Evolutionary conservation across 1,140 invertebrate species (phyloP).

Genomic region (Ctenoplectra terminalis): DNA sequence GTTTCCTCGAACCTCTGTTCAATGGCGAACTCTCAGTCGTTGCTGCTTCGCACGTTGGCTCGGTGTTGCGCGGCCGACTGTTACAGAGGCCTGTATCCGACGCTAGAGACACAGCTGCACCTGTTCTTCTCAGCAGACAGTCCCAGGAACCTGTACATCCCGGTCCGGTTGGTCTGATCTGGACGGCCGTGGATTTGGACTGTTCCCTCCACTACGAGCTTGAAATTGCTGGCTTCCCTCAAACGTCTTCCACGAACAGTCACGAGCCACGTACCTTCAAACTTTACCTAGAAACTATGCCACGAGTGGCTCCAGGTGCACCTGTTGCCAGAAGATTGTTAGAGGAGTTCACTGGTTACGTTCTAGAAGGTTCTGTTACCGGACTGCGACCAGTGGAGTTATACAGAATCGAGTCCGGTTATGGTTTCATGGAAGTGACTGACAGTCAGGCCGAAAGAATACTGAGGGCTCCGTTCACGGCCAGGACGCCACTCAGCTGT

Average conservation of each 20-base stretch:
- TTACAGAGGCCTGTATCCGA: conserved; percentile 88
- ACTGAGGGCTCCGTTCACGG: conserved; percentile 83
- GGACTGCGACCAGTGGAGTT: conserved; percentile 85
- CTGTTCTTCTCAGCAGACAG: conserved; percentile 85
- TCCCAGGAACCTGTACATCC: conserved; percentile 81
- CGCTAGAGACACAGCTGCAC: conserved; percentile 87
- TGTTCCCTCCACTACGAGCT: conserved; percentile 94
- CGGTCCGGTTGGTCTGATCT: conserved; percentile 88
- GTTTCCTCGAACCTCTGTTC: conserved; percentile 90
- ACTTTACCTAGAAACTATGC: conserved; percentile 86
- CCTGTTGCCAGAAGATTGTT: conserved; percentile 85
- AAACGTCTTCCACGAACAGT: conserved; percentile 58
- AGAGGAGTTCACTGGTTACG: conserved; percentile 85
- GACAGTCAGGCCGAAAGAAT: conserved; percentile 81
- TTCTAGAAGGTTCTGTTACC: conserved; percentile 86
- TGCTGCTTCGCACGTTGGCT: conserved; percentile 85
- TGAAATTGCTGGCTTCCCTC: conserved; percentile 72
- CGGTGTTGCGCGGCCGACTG: conserved; percentile 86
- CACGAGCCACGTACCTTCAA: conserved; percentile 79
- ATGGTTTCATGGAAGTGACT: conserved; percentile 84
- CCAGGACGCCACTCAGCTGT: conserved; percentile 87
- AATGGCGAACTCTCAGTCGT: conserved; percentile 90
- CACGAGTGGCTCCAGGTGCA: conserved; percentile 86
- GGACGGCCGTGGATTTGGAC: conserved; percentile 91
- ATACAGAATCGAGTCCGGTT: conserved; percentile 84